Percentiles rank a stretch among this genome's conserved stretches.
Evolutionary conservation across 2,888 invertebrate genomes (phyloP).

Genomic region (Norana najaformis): DNA sequence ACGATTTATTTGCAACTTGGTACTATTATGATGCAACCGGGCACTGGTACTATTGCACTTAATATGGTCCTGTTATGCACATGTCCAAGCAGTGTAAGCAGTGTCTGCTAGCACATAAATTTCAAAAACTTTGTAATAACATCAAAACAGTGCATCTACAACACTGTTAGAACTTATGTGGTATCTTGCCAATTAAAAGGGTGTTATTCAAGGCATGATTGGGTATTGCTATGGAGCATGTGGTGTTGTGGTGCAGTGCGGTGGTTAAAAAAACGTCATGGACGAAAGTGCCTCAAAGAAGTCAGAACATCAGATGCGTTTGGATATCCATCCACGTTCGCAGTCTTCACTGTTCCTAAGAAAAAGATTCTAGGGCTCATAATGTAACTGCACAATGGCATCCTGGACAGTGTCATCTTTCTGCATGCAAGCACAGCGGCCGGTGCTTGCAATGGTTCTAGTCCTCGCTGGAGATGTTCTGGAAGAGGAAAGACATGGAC

Average conservation of each 20-base stretch:
- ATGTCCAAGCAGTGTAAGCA: neutral
- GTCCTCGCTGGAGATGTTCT: conserved; percentile 95
- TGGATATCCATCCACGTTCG: neutral
- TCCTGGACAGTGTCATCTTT: neutral
- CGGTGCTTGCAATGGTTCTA: conserved; percentile 63
- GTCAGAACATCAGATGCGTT: neutral
- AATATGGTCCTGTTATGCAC: neutral
- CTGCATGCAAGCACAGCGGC: no score
- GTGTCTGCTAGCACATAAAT: neutral
- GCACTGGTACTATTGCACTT: neutral
- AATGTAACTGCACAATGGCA: neutral
- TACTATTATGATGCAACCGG: neutral
- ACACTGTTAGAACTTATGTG: no score
- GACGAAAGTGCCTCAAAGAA: neutral
- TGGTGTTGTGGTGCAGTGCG: neutral
- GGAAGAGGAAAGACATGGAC: conserved; percentile 97
- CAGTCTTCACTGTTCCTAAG: neutral
- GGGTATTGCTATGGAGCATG: neutral
- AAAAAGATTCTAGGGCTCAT: neutral
- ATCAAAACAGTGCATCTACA: no score
- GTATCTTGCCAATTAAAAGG: no score
- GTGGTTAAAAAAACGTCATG: neutral
- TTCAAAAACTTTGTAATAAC: neutral
- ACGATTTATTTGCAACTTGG: neutral
- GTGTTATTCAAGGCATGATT: neutral